Evolutionary conservation across 2,888 invertebrate species (phyloP).

Genomic region (Ormyrus labotus): DNA sequence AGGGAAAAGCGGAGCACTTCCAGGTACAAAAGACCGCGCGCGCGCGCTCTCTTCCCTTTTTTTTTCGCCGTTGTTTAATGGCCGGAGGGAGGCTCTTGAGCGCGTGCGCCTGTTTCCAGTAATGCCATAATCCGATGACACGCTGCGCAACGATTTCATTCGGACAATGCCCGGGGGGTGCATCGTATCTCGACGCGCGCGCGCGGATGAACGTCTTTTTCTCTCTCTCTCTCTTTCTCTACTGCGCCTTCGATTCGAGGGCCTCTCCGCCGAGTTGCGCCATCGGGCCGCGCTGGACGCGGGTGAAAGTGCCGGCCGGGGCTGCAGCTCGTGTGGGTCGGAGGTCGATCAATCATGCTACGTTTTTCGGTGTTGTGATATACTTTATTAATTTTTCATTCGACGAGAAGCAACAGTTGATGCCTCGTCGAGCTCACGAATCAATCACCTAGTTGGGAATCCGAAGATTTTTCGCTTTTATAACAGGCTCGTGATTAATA

Average conservation of each 20-base stretch:
- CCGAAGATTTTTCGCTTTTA: constrained; percentile 22
- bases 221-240: background rate
- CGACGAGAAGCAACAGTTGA: background rate
- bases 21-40: background rate
- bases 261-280: background rate
- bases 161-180: constrained; percentile 22
- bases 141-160: constrained; percentile 52
- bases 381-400: constrained; percentile 46
- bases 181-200: background rate
- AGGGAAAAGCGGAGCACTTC: background rate
- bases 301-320: constrained; percentile 4
- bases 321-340: background rate
- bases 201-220: background rate
- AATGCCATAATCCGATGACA: constrained; percentile 52
- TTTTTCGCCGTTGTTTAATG: background rate
- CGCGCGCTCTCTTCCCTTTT: background rate
- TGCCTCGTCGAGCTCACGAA: background rate
- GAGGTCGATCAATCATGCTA: constrained; percentile 19
- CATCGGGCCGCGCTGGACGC: background rate
- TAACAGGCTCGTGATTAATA: constrained; percentile 27
- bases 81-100: background rate
- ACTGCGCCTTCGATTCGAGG: background rate
- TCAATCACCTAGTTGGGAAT: constrained; percentile 27
- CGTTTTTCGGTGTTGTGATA: constrained; percentile 29
- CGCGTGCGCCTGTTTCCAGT: constrained; percentile 3